These are phyloP conservation scores for Himalopsyche phryganea DNA, from an alignment of 1,140 invertebrate species.

Conservation along the genomic window DNA sequence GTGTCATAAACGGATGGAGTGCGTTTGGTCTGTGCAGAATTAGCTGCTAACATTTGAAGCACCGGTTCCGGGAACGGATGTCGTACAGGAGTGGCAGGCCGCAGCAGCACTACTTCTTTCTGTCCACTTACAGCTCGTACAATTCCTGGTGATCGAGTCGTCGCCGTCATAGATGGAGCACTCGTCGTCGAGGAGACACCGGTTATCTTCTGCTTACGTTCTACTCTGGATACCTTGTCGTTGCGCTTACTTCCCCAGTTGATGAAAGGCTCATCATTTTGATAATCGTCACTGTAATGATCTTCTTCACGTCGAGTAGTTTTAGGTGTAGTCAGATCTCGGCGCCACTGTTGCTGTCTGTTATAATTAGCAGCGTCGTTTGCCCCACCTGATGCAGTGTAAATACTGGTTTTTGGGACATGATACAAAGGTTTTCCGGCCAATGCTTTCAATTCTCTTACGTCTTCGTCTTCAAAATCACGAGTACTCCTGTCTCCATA, in stretches of 20 bases:
- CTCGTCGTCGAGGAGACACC: conserved; percentile 16
- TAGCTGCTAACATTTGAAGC: conserved; percentile 42
- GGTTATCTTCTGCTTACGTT: conserved; percentile 18
- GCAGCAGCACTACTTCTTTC: conserved; percentile 58
- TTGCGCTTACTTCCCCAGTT: conserved; percentile 53
- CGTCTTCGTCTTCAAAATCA: conserved; percentile 57
- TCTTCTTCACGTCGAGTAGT: conserved; percentile 13
- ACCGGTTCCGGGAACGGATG: conserved; percentile 49
- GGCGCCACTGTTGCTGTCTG: conserved; percentile 15
- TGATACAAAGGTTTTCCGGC: conserved; percentile 51
- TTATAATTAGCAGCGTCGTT: conserved; percentile 1
- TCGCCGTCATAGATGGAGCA: conserved; percentile 25
- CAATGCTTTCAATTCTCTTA: conserved; percentile 57
- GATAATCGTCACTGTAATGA: conserved; percentile 42
- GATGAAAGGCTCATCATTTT: conserved; percentile 47
- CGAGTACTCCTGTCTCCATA: conserved; percentile 31
- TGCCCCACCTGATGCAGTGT: conserved; percentile 2
- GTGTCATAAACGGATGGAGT: conserved; percentile 51
- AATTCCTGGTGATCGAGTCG: conserved; percentile 23
- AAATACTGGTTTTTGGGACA: conserved; percentile 44
- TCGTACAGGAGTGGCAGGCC: conserved; percentile 52
- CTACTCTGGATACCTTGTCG: conserved; percentile 22
- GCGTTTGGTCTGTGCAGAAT: conserved; percentile 41
- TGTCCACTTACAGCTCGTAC: conserved; percentile 45
- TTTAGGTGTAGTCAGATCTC: conserved; percentile 16